These are phyloP conservation scores for Subanguina moxae DNA, from an alignment of 1,140 invertebrate species.

Conservation along the genomic window DNA sequence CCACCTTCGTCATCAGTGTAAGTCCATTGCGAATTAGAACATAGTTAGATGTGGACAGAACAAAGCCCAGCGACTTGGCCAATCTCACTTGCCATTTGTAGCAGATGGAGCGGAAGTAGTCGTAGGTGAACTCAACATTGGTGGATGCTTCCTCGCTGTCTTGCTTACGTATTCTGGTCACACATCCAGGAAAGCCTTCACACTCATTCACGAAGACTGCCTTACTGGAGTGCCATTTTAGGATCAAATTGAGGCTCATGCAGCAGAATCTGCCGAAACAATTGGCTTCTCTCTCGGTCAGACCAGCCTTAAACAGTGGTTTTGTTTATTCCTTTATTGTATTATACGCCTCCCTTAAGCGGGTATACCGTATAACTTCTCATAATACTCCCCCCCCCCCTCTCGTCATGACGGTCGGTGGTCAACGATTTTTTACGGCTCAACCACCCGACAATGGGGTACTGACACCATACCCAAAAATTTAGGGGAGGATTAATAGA, in stretches of 20 bases:
- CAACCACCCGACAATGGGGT: too few species aligned
- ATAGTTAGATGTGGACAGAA: slow-evolving; percentile 27
- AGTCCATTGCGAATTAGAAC: slow-evolving; percentile 34
- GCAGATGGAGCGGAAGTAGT: slow-evolving; percentile 37
- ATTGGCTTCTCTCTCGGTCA: slow-evolving; percentile 94
- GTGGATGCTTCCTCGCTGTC: slow-evolving; percentile 29
- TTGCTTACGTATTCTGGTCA: slow-evolving; percentile 38
- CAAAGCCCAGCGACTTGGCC: slow-evolving; percentile 12
- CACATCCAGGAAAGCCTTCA: slow-evolving; percentile 30
- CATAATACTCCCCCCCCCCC: too few species aligned
- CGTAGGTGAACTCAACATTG: slow-evolving; percentile 38
- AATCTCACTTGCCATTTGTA: slow-evolving; percentile 48
- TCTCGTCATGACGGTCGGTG: too few species aligned
- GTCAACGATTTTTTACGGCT: too few species aligned
- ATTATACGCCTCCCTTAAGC: too few species aligned
- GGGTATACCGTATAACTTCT: too few species aligned
- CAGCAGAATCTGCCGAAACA: slow-evolving; percentile 90
- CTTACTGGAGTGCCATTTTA: slow-evolving; percentile 88
- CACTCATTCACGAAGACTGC: slow-evolving; percentile 74
- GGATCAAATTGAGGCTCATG: slow-evolving; percentile 84
- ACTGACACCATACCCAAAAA: too few species aligned
- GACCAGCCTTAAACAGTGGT: slow-evolving; percentile 69
- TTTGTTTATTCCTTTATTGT: too few species aligned
- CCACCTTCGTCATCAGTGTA: slow-evolving; percentile 43
- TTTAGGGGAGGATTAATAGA: too few species aligned